Conservation (phyloP, 2,888 invertebrate genomes). For the Zhengitettix transpicula region DNA sequence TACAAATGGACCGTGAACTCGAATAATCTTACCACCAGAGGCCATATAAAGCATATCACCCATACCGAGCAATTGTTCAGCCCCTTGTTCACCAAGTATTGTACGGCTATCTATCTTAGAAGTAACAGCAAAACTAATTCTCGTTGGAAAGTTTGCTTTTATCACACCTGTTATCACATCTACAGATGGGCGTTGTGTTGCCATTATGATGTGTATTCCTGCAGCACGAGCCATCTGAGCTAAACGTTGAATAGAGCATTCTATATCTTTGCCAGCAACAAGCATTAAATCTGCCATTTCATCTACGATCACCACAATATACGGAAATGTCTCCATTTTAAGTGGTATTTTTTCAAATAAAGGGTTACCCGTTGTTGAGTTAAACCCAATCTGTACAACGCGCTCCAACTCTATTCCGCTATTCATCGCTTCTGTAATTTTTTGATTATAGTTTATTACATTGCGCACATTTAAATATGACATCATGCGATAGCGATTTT, state of each 20-base stretch:
- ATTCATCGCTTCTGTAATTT: too few species aligned
- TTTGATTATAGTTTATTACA: too few species aligned
- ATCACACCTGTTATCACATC: conserved; percentile 10
- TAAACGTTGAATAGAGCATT: conserved; percentile 5
- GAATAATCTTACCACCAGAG: neutral
- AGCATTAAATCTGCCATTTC: conserved; percentile 10
- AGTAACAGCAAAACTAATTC: conserved; percentile 3
- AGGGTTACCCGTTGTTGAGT: too few species aligned
- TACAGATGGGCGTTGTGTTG: conserved; percentile 10
- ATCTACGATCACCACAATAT: conserved; percentile 10
- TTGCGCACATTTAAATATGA: too few species aligned
- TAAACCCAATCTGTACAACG: too few species aligned
- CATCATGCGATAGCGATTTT: too few species aligned
- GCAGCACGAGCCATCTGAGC: conserved; percentile 9
- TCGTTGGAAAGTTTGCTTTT: conserved; percentile 6
- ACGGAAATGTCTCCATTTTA: conserved; percentile 1
- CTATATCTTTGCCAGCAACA: conserved; percentile 6
- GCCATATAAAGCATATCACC: conserved; percentile 7
- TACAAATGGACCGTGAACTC: neutral
- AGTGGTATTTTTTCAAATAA: neutral
- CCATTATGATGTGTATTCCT: conserved; percentile 8
- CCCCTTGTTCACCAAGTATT: conserved; percentile 4
- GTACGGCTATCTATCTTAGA: conserved; percentile 5
- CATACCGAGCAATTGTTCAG: conserved; percentile 5
- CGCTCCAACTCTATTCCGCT: too few species aligned